Base-by-base conservation (phyloP, 2,113 vertebrate genomes). In the Vidua macroura region DNA sequence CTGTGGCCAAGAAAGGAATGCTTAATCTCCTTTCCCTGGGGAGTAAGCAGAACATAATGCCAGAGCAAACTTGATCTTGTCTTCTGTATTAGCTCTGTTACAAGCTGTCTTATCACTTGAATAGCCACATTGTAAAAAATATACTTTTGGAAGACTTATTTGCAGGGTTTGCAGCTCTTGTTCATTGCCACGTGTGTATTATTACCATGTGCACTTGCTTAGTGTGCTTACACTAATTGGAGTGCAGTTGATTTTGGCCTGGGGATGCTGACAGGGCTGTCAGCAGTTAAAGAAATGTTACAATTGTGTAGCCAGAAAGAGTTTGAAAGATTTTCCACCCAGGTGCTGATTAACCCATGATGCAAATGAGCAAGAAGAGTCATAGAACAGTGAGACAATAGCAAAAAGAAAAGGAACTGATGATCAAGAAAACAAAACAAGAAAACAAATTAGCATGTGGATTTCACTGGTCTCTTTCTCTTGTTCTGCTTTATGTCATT, bases 181-280 rank as follows among this genome's bases (percentile, higher is more conserved):
- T n/a, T 92, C 18, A 7, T 69, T 76, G 33, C 64, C 44, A 9
- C 0, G 0, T 30, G 17, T 73, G 53, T 48, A 7, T 79, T 35
- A 15, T 49, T 49, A 9, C 23, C 5, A 2, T 8, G 20, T 84
- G 22, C 23, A 14, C 18, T 66, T 43, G 18, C 12, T 33, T 52
- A 19, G 28, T 8, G 37, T 33, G 16, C 37, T 88, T 35, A 10
- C 7, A 1, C 35, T 55, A 43, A 31, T 86, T 49, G 27, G 51
- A 75, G 20, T 62, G 35, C 3, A 25, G 56, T 24, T 59, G 56
- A 35, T 83, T 73, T 80, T 30, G 30, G 18, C 21, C 33, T 49
- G 68, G 24, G 30, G 24, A 8, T 20, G 60, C 60, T 51, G 49
- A 7, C n/a, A n/a, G 46, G 70, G 52, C 39, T 74, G 22, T 55